Evolutionary conservation across 2,797 vertebrate genomes (phyloP).

Genomic region (Enteromius anoplus): DNA sequence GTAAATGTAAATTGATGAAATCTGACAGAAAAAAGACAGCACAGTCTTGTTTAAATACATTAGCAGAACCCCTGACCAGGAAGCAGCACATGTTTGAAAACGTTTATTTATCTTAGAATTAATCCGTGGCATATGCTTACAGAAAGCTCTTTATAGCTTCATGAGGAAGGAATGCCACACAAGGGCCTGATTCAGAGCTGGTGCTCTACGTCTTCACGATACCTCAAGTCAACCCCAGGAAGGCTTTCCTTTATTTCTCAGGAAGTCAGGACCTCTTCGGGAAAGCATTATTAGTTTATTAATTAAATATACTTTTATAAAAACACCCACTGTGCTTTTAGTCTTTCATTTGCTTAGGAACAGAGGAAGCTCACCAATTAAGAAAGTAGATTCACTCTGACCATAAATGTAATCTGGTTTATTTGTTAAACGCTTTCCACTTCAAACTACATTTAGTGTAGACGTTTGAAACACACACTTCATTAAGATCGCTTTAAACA

Average conservation of each 20-base stretch:
- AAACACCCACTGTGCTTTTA: slow-evolving; percentile 1
- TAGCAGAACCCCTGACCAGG: slow-evolving; percentile 28
- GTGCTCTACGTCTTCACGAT: slow-evolving; percentile 24
- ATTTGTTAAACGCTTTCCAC: neutral
- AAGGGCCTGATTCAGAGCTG: slow-evolving; percentile 50
- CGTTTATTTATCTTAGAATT: slow-evolving; percentile 55
- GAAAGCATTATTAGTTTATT: neutral
- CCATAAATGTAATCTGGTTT: neutral
- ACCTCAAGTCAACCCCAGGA: neutral
- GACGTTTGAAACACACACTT: slow-evolving; percentile 29
- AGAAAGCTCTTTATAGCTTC: slow-evolving; percentile 46
- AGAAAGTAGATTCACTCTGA: neutral
- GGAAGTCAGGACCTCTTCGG: neutral
- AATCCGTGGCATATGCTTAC: slow-evolving; percentile 44
- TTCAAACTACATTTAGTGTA: neutral
- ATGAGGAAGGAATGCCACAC: slow-evolving; percentile 39
- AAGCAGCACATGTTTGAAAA: slow-evolving; percentile 14
- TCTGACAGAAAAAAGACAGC: slow-evolving; percentile 35
- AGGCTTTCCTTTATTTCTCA: neutral
- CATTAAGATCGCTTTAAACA: slow-evolving; percentile 20
- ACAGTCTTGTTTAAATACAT: slow-evolving; percentile 23
- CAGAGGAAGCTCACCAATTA: neutral
- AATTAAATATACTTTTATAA: neutral
- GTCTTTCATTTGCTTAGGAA: neutral
- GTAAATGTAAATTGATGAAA: slow-evolving; percentile 21